phyloP scores from a whole-genome alignment of 2,888 invertebrate genomes.

The Camponotus fellah region DNA sequence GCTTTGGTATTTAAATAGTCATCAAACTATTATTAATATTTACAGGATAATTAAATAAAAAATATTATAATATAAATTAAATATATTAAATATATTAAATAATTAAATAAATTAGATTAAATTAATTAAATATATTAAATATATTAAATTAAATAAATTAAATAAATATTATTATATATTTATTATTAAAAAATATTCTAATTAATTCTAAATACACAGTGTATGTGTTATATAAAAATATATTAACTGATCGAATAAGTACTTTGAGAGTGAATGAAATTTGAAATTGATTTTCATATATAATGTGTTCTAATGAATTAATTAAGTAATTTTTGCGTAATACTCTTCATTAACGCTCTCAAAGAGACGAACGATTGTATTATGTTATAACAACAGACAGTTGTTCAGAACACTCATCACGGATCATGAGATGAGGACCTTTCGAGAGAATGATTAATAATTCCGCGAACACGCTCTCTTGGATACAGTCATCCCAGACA shows the following conservation, averaged over 20 bases:
- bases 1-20: neutral
- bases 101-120: too few species aligned
- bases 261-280: neutral
- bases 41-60: too few species aligned
- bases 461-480: neutral
- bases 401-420: conserved; percentile 26
- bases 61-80: too few species aligned
- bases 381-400: neutral
- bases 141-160: too few species aligned
- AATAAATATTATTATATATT: conserved; percentile 14
- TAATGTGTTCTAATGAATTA: neutral
- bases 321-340: conserved; percentile 11
- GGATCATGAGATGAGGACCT: conserved; percentile 10
- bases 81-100: too few species aligned
- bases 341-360: neutral
- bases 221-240: neutral
- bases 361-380: neutral
- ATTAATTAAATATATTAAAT: too few species aligned
- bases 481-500: neutral
- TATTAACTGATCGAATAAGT: neutral
- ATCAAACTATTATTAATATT: neutral
- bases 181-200: neutral
- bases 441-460: conserved; percentile 28
- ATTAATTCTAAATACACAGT: neutral
- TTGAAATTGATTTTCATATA: neutral